Evolutionary conservation across 2,888 invertebrate genomes (phyloP).

Genomic region (Zaprionus obscuricornis): DNA sequence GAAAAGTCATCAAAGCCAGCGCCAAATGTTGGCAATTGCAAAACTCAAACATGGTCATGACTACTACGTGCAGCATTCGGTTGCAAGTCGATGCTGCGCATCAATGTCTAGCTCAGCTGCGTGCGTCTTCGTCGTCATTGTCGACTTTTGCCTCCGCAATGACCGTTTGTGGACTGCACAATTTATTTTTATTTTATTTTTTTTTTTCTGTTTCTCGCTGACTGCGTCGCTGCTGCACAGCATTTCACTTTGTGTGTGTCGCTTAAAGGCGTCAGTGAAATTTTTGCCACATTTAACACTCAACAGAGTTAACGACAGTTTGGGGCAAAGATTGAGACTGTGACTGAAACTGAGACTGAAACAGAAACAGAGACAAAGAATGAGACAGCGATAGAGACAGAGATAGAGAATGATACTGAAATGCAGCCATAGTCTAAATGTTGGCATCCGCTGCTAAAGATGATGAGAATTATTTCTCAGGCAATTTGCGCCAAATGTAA

Average conservation of each 20-base stretch:
- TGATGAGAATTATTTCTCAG: neutral
- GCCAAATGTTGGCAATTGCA: slow-evolving; percentile 68
- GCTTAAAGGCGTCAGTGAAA: slow-evolving; percentile 68
- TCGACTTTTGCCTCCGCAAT: slow-evolving; percentile 28
- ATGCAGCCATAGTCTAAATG: slow-evolving; percentile 66
- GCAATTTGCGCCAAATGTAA: neutral
- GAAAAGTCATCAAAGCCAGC: slow-evolving; percentile 70
- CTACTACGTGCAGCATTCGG: slow-evolving; percentile 5
- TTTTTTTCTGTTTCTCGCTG: slow-evolving; percentile 13
- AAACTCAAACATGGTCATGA: slow-evolving; percentile 66
- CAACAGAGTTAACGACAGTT: slow-evolving; percentile 33
- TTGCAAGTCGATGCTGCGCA: slow-evolving; percentile 12
- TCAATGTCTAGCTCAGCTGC: slow-evolving; percentile 27
- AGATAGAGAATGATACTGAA: too few relatives aligned
- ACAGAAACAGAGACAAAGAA: too few relatives aligned
- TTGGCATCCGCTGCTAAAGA: slow-evolving; percentile 60
- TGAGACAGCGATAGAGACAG: too few relatives aligned
- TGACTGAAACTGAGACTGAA: too few relatives aligned
- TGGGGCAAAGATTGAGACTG: too few relatives aligned
- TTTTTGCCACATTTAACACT: slow-evolving; percentile 59
- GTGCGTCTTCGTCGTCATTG: slow-evolving; percentile 40
- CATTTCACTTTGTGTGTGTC: slow-evolving; percentile 66
- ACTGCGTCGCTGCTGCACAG: slow-evolving; percentile 5
- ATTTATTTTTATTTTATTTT: slow-evolving; percentile 16
- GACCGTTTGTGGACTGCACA: slow-evolving; percentile 35